phyloP scores from a whole-genome alignment of 2,113 vertebrate genomes.

The Brachypteracias leptosomus region DNA sequence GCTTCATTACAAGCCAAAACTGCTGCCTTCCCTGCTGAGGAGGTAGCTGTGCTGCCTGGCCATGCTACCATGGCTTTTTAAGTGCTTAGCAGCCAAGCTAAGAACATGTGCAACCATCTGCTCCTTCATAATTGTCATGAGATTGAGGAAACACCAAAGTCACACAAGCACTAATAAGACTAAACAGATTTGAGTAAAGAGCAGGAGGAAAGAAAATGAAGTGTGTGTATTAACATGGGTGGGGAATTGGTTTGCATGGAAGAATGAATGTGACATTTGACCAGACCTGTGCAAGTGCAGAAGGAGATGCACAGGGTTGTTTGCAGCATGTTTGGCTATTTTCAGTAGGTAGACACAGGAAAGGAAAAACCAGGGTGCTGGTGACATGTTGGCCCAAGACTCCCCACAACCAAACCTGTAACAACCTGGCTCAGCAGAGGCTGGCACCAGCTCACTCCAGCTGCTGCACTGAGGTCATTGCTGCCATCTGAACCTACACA shows the following conservation, averaged over 20 bases:
- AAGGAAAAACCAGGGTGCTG: background rate
- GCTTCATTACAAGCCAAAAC: background rate
- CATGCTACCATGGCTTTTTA: background rate
- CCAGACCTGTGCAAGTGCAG: background rate
- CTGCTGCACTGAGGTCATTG: background rate
- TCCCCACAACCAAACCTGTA: background rate
- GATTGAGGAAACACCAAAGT: background rate
- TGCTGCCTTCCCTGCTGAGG: background rate
- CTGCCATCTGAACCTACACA: background rate
- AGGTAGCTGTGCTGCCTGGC: background rate
- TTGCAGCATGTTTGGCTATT: background rate
- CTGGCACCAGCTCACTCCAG: rapidly evolving
- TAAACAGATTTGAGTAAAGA: background rate
- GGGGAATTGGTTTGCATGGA: background rate
- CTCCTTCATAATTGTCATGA: background rate
- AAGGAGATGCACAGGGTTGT: background rate
- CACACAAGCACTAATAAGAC: background rate
- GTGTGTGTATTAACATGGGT: background rate
- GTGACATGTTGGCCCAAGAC: background rate
- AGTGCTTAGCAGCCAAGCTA: background rate
- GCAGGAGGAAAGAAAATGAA: background rate
- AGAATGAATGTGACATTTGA: background rate
- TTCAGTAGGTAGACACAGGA: background rate
- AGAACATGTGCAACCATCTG: background rate
- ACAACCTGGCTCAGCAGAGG: background rate